phyloP scores from a whole-genome alignment of 1,140 invertebrate species.

The Probaryconus sp. region DNA sequence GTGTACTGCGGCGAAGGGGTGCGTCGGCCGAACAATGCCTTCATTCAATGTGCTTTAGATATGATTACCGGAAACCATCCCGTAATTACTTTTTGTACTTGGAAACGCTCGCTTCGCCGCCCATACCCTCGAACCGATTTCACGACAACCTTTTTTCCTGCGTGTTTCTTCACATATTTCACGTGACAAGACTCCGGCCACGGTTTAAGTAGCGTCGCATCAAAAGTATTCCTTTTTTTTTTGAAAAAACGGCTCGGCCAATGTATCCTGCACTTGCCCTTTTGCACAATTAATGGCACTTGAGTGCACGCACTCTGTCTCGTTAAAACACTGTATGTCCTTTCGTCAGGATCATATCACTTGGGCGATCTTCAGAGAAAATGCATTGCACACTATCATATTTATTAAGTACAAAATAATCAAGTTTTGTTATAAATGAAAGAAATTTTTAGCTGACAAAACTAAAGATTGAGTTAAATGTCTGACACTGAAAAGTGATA shows the following conservation, averaged over 20 bases:
- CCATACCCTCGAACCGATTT: slow-evolving; percentile 50
- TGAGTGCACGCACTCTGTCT: slow-evolving; percentile 12
- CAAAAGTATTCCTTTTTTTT: slow-evolving; percentile 18
- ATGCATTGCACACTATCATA: too few species aligned
- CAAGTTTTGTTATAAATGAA: too few species aligned
- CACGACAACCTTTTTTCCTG: slow-evolving; percentile 58
- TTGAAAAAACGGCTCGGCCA: slow-evolving; percentile 16
- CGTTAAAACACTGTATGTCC: neutral
- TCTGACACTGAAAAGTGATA: too few species aligned
- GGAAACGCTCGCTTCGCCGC: slow-evolving; percentile 60
- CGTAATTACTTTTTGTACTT: slow-evolving; percentile 78
- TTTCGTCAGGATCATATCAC: neutral
- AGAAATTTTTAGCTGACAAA: too few species aligned
- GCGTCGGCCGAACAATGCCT: slow-evolving; percentile 73
- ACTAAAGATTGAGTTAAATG: too few species aligned
- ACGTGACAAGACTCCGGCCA: slow-evolving; percentile 31
- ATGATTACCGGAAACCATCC: slow-evolving; percentile 78
- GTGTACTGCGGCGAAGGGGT: slow-evolving; percentile 74
- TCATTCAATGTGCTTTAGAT: slow-evolving; percentile 77
- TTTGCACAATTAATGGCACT: slow-evolving; percentile 25
- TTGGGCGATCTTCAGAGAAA: too few species aligned
- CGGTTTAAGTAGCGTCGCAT: slow-evolving; percentile 38
- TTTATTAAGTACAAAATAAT: too few species aligned
- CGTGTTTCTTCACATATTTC: slow-evolving; percentile 35
- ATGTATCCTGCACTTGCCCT: slow-evolving; percentile 2